phyloP scores from a whole-genome alignment of 2,888 invertebrate species.

The Aphodius granarius region DNA sequence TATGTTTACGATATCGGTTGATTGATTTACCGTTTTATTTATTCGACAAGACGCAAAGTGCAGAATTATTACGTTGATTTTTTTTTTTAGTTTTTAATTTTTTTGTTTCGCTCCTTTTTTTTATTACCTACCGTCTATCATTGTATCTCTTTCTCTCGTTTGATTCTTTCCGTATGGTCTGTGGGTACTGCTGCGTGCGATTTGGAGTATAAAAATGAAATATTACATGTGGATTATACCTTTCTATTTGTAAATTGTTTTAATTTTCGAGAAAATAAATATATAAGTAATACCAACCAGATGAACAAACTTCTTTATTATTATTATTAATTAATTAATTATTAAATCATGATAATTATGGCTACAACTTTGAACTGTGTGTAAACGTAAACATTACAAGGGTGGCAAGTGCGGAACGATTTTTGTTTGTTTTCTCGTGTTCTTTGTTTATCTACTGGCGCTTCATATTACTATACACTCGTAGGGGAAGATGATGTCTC shows the following conservation, averaged over 20 bases:
- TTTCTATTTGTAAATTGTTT: conserved; percentile 55
- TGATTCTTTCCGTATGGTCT: conserved; percentile 32
- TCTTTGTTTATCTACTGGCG: background rate
- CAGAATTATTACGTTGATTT: background rate
- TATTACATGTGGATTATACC: conserved; percentile 51
- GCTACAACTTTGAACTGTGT: no score
- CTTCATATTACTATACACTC: conserved; percentile 71
- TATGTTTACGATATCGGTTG: conserved; percentile 5
- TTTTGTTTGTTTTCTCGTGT: conserved; percentile 16
- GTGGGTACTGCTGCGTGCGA: conserved; percentile 54
- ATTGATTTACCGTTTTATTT: background rate
- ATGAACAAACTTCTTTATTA: conserved; percentile 25
- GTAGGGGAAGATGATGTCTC: conserved; percentile 60
- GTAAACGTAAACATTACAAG: no score
- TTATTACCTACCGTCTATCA: conserved; percentile 11
- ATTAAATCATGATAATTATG: no score
- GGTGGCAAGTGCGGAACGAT: background rate
- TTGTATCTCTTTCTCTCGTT: conserved; percentile 12
- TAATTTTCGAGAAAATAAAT: conserved; percentile 52
- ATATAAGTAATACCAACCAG: conserved; percentile 37
- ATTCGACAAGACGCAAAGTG: background rate
- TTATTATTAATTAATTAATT: conserved; percentile 11
- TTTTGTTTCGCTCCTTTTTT: conserved; percentile 23
- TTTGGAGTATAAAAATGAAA: conserved; percentile 47
- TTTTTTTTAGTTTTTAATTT: background rate